A percentile compares a stretch with the other conserved stretches of the same genome.
phyloP scores from a whole-genome alignment of 2,888 invertebrate genomes.

The Philereme vetulata region DNA sequence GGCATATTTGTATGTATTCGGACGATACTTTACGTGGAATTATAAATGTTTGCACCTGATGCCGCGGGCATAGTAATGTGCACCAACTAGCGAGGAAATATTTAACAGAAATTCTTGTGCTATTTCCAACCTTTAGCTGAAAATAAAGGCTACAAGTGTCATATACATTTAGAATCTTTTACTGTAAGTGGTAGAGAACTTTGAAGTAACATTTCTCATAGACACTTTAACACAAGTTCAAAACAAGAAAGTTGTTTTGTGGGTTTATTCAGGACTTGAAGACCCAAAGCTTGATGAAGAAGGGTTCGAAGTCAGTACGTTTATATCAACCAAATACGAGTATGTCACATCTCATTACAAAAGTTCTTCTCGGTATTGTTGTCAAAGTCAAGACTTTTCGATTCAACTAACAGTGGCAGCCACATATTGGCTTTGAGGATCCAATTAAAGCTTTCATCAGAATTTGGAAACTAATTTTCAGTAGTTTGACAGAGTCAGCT shows the following conservation, averaged over 20 bases:
- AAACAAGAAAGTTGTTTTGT: too few species aligned
- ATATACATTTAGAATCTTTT: too few species aligned
- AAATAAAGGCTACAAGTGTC: neutral
- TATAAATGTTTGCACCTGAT: slow-evolving; percentile 43
- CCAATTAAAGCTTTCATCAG: slow-evolving; percentile 81
- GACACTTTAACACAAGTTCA: too few species aligned
- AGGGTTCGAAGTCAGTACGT: slow-evolving; percentile 6
- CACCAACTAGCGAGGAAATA: slow-evolving; percentile 29
- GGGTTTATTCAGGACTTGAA: neutral
- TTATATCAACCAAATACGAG: slow-evolving; percentile 38
- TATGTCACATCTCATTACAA: slow-evolving; percentile 48
- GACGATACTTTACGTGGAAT: slow-evolving; percentile 45
- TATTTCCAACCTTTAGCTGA: slow-evolving; percentile 8
- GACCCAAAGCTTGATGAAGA: neutral
- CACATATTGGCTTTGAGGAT: slow-evolving; percentile 75
- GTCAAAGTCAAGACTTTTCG: slow-evolving; percentile 53
- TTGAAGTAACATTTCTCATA: too few species aligned
- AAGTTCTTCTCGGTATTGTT: slow-evolving; percentile 48
- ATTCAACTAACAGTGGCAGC: slow-evolving; percentile 61
- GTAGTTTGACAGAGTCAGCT: slow-evolving; percentile 79
- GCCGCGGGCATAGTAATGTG: slow-evolving; percentile 34
- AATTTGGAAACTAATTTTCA: slow-evolving; percentile 79
- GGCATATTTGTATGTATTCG: slow-evolving; percentile 43
- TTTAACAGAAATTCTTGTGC: slow-evolving; percentile 23
- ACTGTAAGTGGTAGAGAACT: too few species aligned